Base-by-base conservation (phyloP, 2,797 vertebrate species). In the Hippoglossus hippoglossus region DNA sequence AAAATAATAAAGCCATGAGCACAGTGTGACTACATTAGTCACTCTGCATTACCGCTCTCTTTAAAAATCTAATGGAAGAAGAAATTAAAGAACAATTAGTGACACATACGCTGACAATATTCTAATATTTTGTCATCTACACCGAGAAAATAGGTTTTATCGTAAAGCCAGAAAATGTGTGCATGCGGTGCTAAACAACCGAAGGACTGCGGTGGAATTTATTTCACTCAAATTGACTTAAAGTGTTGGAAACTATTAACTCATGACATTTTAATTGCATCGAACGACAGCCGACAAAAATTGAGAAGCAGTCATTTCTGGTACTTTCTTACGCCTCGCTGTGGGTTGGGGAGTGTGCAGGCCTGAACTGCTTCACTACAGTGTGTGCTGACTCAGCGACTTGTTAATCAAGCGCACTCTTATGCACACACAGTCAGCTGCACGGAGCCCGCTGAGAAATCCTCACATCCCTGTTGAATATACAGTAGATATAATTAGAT, bases 331-430 rank as follows among this genome's bases (percentile, higher is more conserved):
- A 71, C 63, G 82, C 70, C 63, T 84, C 73, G 67, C 80, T 83
- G 68, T 79, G 79, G 84, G 86, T 88, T 85, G 84, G 36, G 87
- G 79, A 87, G 78, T 80, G 75, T 85, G 75, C 75, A 68, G 77
- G 67, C 89, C 83, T 75, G 65, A 79, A 88, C 85, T 78, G 81
- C 84, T 85, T 74, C 75, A 68, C 65, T 72, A 74, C 68, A 78
- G 63, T 59, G 84, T 83, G 77, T 90, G 93, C 93, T 94, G 93
- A 94, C 89, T 94, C 91, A 92, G 84, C 90, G 84, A 85, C 80
- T 90, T 92, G 84, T 89, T 94, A 94, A 94, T 94, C 87, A 92
- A 89, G 89, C 79, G 82, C 59, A 75, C 82, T 83, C 83, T 92
- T 92, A 88, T 89, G 91, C 90, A 87, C 88, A 88, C 85, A 87